Evolutionary conservation across 2,797 vertebrate genomes (phyloP).

Genomic region (Balearica regulorum): DNA sequence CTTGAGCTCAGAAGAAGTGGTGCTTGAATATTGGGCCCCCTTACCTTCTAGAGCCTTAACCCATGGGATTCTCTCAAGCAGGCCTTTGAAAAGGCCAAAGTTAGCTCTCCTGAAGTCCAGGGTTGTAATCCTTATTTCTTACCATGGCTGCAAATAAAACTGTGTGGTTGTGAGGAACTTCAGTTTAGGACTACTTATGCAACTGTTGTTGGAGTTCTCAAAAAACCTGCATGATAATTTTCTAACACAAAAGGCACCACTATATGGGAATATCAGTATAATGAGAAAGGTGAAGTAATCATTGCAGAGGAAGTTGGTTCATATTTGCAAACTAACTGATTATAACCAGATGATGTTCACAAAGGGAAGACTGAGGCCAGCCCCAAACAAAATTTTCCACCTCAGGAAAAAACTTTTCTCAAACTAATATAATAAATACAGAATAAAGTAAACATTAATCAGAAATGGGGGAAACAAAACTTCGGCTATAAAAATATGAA

Average conservation of each 20-base stretch:
- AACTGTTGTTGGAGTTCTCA: fast-evolving
- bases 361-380: neutral
- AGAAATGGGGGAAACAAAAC: neutral
- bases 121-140: neutral
- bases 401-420: neutral
- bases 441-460: neutral
- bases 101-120: too few relatives aligned
- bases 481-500: neutral
- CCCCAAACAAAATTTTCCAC: neutral
- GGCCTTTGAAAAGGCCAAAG: too few relatives aligned
- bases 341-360: neutral
- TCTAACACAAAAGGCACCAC: neutral
- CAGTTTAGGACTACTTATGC: neutral
- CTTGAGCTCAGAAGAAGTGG: too few relatives aligned
- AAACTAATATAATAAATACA: neutral
- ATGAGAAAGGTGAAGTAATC: neutral
- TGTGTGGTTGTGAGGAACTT: neutral
- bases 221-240: neutral
- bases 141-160: neutral
- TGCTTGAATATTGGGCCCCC: too few relatives aligned
- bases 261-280: neutral
- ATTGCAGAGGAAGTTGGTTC: neutral
- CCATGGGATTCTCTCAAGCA: too few relatives aligned
- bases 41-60: too few relatives aligned
- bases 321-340: neutral